A percentile compares a stretch with the other conserved stretches of the same genome.
Evolutionary conservation across 2,888 invertebrate genomes (phyloP).

Genomic region (Torymus tubicola): DNA sequence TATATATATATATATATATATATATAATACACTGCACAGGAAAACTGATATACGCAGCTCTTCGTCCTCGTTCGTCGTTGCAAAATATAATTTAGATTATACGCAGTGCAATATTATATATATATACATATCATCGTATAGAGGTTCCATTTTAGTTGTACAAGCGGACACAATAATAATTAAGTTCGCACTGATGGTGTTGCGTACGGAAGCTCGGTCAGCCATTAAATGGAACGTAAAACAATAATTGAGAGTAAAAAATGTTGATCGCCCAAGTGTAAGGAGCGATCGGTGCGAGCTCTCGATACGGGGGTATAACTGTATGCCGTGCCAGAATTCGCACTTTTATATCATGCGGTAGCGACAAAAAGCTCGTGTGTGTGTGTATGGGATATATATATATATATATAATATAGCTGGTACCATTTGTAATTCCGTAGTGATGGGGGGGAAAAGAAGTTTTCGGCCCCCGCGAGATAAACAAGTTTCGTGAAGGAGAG

Average conservation of each 20-base stretch:
- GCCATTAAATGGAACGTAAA: conserved; percentile 35
- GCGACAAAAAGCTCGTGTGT: too few species aligned
- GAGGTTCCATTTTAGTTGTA: neutral
- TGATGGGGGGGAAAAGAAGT: neutral
- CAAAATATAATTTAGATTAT: neutral
- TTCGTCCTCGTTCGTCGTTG: neutral
- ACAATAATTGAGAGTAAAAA: conserved; percentile 32
- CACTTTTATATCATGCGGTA: conserved; percentile 10
- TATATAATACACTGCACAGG: too few species aligned
- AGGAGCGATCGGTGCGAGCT: too few species aligned
- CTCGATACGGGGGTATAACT: too few species aligned
- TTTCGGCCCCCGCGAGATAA: too few species aligned
- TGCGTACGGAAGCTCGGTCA: conserved; percentile 20
- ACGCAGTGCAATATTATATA: neutral
- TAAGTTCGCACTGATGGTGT: neutral
- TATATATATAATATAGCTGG: too few species aligned
- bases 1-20: neutral
- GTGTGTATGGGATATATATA: too few species aligned
- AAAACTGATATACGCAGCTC: neutral
- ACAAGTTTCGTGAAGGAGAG: too few species aligned
- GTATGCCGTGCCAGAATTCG: conserved; percentile 29
- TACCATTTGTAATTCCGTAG: too few species aligned
- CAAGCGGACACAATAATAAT: conserved; percentile 13
- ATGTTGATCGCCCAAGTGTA: too few species aligned
- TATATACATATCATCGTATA: neutral